Evolutionary conservation across 2,797 vertebrate genomes (phyloP).

Genomic region (Leptodactylus fallax): DNA sequence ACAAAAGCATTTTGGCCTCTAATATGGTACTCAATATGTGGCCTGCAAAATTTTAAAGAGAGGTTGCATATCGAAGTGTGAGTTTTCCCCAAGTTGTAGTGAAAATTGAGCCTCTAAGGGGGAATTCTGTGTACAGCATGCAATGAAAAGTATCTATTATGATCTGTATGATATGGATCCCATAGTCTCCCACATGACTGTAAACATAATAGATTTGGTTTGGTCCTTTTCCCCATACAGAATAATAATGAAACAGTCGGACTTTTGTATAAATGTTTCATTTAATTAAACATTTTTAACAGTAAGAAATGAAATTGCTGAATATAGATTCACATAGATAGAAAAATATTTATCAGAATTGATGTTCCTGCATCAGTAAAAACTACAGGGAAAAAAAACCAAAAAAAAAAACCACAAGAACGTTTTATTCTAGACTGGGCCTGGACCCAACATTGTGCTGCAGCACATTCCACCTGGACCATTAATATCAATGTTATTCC

Average conservation of each 20-base stretch:
- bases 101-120: too few relatives aligned
- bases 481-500: neutral
- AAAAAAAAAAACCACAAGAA: conserved; percentile 71
- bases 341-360: conserved; percentile 98
- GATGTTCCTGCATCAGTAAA: conserved; percentile 99
- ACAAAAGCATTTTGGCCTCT: too few relatives aligned
- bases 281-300: conserved; percentile 89
- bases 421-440: conserved; percentile 33
- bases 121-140: too few relatives aligned
- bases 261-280: conserved; percentile 59
- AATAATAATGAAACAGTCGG: neutral
- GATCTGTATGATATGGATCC: too few relatives aligned
- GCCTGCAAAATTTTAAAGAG: too few relatives aligned
- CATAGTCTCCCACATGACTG: too few relatives aligned
- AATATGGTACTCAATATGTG: too few relatives aligned
- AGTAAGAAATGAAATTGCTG: conserved; percentile 98
- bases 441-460: neutral
- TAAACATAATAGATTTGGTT: too few relatives aligned
- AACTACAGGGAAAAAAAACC: conserved; percentile 85
- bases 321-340: conserved; percentile 83
- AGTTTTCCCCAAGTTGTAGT: too few relatives aligned
- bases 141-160: too few relatives aligned
- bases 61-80: too few relatives aligned
- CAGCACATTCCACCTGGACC: neutral
- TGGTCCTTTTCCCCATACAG: neutral